These are phyloP conservation scores for Dallia pectoralis DNA, from an alignment of 2,797 vertebrate genomes.

Conservation along the genomic window DNA sequence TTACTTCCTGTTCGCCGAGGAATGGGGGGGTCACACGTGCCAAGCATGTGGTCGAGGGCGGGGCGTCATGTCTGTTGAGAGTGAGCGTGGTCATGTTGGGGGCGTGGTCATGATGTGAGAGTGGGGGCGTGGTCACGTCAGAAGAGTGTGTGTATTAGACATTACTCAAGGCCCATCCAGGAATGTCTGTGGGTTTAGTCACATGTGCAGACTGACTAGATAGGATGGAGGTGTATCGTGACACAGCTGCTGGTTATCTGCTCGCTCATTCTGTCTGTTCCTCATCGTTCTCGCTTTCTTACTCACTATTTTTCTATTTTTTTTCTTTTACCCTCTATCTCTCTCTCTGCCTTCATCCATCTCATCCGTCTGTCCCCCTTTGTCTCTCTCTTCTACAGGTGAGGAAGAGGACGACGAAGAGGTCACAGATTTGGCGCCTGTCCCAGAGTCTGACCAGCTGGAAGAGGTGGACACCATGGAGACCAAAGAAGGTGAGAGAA, in stretches of 20 bases:
- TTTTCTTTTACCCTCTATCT: not conserved
- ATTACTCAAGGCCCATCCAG: slow-evolving; percentile 37
- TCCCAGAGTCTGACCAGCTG: slow-evolving; percentile 52
- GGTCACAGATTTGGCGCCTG: slow-evolving; percentile 1
- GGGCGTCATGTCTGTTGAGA: not conserved
- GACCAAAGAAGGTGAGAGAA: slow-evolving; percentile 81
- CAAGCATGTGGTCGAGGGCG: not conserved
- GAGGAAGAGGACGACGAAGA: slow-evolving; percentile 14
- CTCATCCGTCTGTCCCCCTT: slow-evolving; percentile 22
- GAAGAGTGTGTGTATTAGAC: slow-evolving; percentile 5
- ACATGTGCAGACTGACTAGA: slow-evolving; percentile 76
- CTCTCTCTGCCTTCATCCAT: slow-evolving; percentile 8
- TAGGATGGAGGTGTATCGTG: slow-evolving; percentile 49
- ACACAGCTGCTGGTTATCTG: slow-evolving; percentile 70
- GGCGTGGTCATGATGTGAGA: not conserved
- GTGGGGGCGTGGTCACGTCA: not conserved
- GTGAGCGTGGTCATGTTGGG: not conserved
- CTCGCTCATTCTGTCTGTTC: not conserved
- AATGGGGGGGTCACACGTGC: slow-evolving; percentile 42
- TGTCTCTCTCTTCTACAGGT: slow-evolving; percentile 5
- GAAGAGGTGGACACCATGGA: slow-evolving; percentile 87
- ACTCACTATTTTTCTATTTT: slow-evolving; percentile 17
- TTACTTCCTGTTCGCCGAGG: slow-evolving; percentile 30
- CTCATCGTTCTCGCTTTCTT: slow-evolving; percentile 33
- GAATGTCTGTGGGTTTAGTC: slow-evolving; percentile 56